Conservation (phyloP, 2,797 vertebrate genomes). For the Sebastes itinus region DNA sequence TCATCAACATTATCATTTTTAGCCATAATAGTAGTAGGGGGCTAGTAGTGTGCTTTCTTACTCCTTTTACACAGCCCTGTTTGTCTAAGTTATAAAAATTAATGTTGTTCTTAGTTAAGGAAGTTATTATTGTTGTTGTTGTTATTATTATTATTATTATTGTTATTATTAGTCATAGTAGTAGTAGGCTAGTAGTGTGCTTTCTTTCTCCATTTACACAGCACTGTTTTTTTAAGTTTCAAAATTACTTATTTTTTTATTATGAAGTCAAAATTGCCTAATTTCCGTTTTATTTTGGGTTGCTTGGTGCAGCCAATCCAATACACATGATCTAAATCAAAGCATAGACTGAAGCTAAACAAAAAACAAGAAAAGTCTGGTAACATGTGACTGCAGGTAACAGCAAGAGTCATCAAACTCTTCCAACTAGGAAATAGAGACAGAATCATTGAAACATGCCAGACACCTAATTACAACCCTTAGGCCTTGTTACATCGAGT, state of each 20-base stretch:
- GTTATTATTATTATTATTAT: background rate
- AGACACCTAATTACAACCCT: background rate
- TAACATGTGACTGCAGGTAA: too few relatives aligned
- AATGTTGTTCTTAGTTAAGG: too few relatives aligned
- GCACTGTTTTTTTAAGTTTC: background rate
- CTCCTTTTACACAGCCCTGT: too few relatives aligned
- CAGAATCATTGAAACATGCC: too few relatives aligned
- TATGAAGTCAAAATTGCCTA: background rate
- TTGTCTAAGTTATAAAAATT: too few relatives aligned
- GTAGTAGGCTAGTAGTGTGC: background rate
- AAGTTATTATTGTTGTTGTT: too few relatives aligned
- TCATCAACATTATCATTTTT: too few relatives aligned
- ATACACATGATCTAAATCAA: background rate
- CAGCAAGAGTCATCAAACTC: background rate
- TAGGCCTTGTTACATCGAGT: background rate
- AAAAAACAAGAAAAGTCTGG: too few relatives aligned
- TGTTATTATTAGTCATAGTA: too few relatives aligned
- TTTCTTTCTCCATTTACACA: background rate
- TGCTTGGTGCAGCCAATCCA: background rate
- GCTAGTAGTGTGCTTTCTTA: too few relatives aligned
- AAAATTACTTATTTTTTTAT: background rate
- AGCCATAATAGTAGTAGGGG: too few relatives aligned
- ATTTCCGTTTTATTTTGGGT: background rate
- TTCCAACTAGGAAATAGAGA: background rate
- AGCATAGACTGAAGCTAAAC: too few relatives aligned